phyloP scores from a whole-genome alignment of 2,113 vertebrate genomes.

The human (Homo sapiens) region GRCh38 chr13:65499001-65499500 shows the following conservation, averaged over 20 bases:
- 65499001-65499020: not conserved
- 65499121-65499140: not conserved
- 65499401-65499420: slow-evolving; percentile 47
- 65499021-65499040: not conserved
- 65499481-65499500: slow-evolving; percentile 38
- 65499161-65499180: not conserved
- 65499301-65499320: not conserved
- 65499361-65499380: slow-evolving; percentile 33
- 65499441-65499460: slow-evolving; percentile 46
- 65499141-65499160: not conserved
- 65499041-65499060: not conserved
- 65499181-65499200: not conserved
- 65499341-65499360: slow-evolving; percentile 34
- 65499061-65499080: not conserved
- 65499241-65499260: not conserved
- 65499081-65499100: not conserved
- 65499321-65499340: not conserved
- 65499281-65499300: not conserved
- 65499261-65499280: not conserved
- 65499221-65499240: not conserved
- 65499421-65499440: slow-evolving; percentile 60
- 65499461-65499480: slow-evolving; percentile 61
- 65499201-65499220: not conserved
- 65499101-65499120: not conserved
- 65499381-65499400: slow-evolving; percentile 37